These are phyloP conservation scores for Cenopis cana DNA, from an alignment of 2,888 invertebrate species.

Conservation along the genomic window DNA sequence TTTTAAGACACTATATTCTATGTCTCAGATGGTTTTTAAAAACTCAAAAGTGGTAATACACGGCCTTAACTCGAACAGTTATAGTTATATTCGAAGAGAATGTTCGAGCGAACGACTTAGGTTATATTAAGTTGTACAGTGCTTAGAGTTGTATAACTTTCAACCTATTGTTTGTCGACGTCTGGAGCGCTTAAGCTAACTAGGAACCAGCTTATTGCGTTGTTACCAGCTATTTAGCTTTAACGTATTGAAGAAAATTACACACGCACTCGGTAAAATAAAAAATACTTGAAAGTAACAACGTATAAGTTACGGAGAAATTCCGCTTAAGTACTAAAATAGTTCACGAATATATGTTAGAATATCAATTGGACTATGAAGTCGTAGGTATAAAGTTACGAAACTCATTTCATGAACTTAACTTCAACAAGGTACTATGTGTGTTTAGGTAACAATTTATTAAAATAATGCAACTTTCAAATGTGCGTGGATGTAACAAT, in stretches of 20 bases:
- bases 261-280: neutral
- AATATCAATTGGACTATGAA: neutral
- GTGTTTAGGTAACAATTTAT: too few species aligned
- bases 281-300: conserved; percentile 5
- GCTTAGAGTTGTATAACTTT: conserved; percentile 5
- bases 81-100: neutral
- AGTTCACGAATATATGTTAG: neutral
- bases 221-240: neutral
- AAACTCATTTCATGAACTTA: neutral
- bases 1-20: too few species aligned
- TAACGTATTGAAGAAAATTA: neutral
- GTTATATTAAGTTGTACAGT: conserved; percentile 15
- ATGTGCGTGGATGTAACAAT: too few species aligned
- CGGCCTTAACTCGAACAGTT: neutral
- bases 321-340: neutral
- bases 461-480: too few species aligned
- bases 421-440: too few species aligned
- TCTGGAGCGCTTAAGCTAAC: conserved; percentile 2
- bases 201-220: conserved; percentile 2
- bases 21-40: too few species aligned
- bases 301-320: neutral
- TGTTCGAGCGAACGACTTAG: neutral
- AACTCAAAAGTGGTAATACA: too few species aligned
- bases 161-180: conserved; percentile 11
- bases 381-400: neutral